phyloP scores from a whole-genome alignment of 2,113 vertebrate genomes.

The Ameiurus melas region DNA sequence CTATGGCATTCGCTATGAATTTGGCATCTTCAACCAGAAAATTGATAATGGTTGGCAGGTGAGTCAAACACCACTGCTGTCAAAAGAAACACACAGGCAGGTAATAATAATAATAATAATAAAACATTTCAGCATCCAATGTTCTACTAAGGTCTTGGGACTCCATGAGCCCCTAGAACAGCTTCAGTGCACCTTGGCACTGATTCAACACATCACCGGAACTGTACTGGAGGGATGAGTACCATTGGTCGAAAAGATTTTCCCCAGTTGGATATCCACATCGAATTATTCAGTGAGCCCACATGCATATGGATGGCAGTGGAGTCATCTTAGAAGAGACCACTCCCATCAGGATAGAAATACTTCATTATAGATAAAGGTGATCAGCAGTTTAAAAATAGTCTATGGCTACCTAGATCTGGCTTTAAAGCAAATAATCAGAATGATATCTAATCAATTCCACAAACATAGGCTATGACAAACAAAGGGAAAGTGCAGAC shows the following conservation, averaged over 20 bases:
- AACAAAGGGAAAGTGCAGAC: not conserved
- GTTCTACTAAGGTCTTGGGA: not conserved
- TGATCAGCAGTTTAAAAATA: not conserved
- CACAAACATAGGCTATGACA: not conserved
- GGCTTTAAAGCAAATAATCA: not conserved
- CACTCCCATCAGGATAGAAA: not conserved
- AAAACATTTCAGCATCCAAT: not conserved
- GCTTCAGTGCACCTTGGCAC: not conserved
- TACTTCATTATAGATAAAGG: not conserved
- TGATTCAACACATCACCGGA: not conserved
- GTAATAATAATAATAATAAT: not conserved
- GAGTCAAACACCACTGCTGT: not conserved
- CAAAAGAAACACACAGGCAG: not conserved
- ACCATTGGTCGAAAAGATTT: not conserved
- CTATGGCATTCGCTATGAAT: constrained; percentile 91
- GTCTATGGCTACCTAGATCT: not conserved
- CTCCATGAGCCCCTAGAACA: not conserved
- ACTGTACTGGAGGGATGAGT: not conserved
- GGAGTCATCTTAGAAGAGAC: not conserved
- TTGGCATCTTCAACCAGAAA: constrained; percentile 92
- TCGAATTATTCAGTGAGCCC: not conserved
- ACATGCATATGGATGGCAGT: not conserved
- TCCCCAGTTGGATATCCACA: not conserved
- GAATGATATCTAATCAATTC: not conserved
- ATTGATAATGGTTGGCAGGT: constrained; percentile 88